phyloP scores from a whole-genome alignment of 2,113 vertebrate species.

The Lagopus leucura region DNA sequence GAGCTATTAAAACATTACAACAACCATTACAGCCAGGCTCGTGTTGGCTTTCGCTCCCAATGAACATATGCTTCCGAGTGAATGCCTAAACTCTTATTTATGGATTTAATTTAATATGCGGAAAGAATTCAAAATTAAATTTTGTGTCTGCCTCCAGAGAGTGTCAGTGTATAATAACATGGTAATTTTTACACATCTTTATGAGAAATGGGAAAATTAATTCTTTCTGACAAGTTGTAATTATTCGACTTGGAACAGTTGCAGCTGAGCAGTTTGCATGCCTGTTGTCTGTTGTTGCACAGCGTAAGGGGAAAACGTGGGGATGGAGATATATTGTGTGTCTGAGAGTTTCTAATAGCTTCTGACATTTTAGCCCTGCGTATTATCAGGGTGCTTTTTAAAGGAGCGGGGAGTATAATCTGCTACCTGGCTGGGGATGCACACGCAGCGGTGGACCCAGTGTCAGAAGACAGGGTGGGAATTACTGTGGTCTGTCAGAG shows the following conservation, averaged over 20 bases:
- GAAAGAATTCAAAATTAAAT: slow-evolving; percentile 99
- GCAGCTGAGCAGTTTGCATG: slow-evolving; percentile 98
- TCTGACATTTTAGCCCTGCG: slow-evolving; percentile 82
- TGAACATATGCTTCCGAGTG: slow-evolving; percentile 98
- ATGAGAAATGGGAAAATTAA: slow-evolving; percentile 99
- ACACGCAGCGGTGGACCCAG: background rate
- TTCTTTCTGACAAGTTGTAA: slow-evolving; percentile 99
- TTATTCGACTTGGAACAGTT: slow-evolving; percentile 99
- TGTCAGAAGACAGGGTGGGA: background rate
- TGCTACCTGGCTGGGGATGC: slow-evolving; percentile 58
- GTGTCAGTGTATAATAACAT: slow-evolving; percentile 99
- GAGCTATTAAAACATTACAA: slow-evolving; percentile 99
- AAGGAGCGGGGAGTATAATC: slow-evolving; percentile 64
- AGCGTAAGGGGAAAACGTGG: slow-evolving; percentile 78
- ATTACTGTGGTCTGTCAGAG: slow-evolving; percentile 24
- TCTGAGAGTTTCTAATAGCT: slow-evolving; percentile 84
- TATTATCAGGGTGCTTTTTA: slow-evolving; percentile 80
- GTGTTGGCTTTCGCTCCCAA: slow-evolving; percentile 90
- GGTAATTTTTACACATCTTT: slow-evolving; percentile 99
- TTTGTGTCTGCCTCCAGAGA: slow-evolving; percentile 99
- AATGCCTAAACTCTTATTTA: slow-evolving; percentile 99
- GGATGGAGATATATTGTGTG: slow-evolving; percentile 84
- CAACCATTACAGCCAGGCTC: slow-evolving; percentile 94
- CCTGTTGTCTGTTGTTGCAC: slow-evolving; percentile 92
- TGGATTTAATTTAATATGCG: slow-evolving; percentile 99